A percentile compares a stretch with the other conserved stretches of the same genome.
Evolutionary conservation across 2,113 vertebrate species (phyloP).

Genomic region (human (Homo sapiens)): DNA sequence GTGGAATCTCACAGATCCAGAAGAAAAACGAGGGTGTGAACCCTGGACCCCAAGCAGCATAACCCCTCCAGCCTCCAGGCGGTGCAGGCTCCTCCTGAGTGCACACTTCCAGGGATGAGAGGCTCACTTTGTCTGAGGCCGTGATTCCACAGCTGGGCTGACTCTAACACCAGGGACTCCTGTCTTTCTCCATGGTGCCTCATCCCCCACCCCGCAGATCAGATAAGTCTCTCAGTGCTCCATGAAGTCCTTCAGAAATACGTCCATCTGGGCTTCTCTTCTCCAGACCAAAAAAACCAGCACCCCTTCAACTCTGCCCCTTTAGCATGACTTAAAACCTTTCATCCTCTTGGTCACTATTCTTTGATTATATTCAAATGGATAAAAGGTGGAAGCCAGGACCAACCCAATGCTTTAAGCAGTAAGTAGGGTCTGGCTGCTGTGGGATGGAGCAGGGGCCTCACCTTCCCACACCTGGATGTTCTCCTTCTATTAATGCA

Average conservation of each 20-base stretch:
- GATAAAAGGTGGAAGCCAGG: not conserved
- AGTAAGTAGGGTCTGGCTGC: not conserved
- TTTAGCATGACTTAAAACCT: not conserved
- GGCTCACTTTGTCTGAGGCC: not conserved
- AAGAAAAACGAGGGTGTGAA: fast-evolving
- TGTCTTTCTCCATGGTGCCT: not conserved
- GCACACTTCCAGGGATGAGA: not conserved
- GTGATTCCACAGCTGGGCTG: fast-evolving
- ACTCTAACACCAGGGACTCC: not conserved
- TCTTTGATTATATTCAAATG: not conserved
- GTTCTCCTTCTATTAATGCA: not conserved
- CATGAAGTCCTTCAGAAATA: not conserved
- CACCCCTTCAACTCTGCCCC: not conserved
- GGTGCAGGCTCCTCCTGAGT: fast-evolving
- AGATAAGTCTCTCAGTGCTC: not conserved
- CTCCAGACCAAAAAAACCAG: not conserved
- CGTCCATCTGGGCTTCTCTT: not conserved
- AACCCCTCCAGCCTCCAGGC: fast-evolving
- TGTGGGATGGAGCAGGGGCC: not conserved
- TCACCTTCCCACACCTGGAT: not conserved
- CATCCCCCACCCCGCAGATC: too few relatives aligned
- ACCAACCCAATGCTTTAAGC: fast-evolving
- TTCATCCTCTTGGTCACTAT: not conserved
- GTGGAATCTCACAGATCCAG: not conserved
- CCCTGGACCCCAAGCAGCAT: not conserved